phyloP scores from a whole-genome alignment of 1,140 invertebrate genomes.

The Zaprionus africanus region DNA sequence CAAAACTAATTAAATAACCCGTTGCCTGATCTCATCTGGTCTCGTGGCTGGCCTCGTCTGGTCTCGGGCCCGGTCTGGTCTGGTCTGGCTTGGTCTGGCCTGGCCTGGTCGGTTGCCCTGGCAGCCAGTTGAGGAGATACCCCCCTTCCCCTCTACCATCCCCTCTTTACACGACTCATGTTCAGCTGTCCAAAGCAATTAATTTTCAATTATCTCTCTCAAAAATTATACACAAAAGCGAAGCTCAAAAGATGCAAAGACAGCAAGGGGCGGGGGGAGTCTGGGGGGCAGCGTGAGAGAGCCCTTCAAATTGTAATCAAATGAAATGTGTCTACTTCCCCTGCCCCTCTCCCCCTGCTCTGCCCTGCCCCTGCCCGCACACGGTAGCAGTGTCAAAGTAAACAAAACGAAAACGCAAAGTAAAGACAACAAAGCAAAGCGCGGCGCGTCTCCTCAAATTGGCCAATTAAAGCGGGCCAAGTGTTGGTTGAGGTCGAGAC shows the following conservation, averaged over 20 bases:
- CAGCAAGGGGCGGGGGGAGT: not conserved
- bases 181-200: slow-evolving; percentile 79
- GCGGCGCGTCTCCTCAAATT: slow-evolving; percentile 50
- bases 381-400: slow-evolving; percentile 55
- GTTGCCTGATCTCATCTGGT: slow-evolving; percentile 27
- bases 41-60: not conserved
- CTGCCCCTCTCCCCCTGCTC: not conserved
- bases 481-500: slow-evolving; percentile 49
- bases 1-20: slow-evolving; percentile 81
- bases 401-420: slow-evolving; percentile 51
- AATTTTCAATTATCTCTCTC: slow-evolving; percentile 78
- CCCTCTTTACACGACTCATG: slow-evolving; percentile 29
- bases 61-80: slow-evolving; percentile 8
- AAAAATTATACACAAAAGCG: slow-evolving; percentile 62
- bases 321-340: slow-evolving; percentile 17
- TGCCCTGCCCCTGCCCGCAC: not conserved
- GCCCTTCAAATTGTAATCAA: slow-evolving; percentile 48
- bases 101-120: slow-evolving; percentile 11
- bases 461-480: slow-evolving; percentile 69
- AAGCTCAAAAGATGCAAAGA: slow-evolving; percentile 9
- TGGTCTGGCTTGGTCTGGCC: not conserved
- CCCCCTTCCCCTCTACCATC: not conserved
- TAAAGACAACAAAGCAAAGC: slow-evolving; percentile 42
- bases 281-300: slow-evolving; percentile 2
- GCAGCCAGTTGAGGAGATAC: not conserved